A percentile compares a stretch with the other conserved stretches of the same genome.
phyloP scores from a whole-genome alignment of 2,113 vertebrate genomes.

The Orthonyx spaldingii region DNA sequence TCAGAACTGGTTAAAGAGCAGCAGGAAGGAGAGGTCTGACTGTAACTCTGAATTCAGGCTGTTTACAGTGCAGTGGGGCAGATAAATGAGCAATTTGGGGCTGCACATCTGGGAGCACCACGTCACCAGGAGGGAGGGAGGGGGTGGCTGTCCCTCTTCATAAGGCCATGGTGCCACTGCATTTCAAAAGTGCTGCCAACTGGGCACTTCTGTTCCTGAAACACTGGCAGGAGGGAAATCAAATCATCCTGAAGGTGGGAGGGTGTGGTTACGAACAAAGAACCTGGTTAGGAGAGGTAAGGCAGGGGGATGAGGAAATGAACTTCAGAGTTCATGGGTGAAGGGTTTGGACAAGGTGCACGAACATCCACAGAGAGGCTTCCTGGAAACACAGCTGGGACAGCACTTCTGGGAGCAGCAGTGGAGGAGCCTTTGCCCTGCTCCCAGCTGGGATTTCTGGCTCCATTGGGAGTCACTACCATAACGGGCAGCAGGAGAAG shows the following conservation, averaged over 20 bases:
- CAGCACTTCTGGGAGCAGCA: background rate
- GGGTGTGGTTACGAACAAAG: background rate
- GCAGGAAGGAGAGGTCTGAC: background rate
- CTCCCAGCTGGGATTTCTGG: background rate
- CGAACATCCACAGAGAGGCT: fast-evolving
- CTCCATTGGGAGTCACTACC: background rate
- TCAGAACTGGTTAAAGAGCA: background rate
- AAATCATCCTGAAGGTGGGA: background rate
- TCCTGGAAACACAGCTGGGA: background rate
- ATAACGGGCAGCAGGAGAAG: background rate
- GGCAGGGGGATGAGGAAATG: background rate
- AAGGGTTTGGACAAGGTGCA: background rate
- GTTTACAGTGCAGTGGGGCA: background rate
- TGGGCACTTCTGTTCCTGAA: background rate
- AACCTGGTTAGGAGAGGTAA: background rate
- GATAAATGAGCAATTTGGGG: background rate
- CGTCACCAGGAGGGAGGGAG: background rate
- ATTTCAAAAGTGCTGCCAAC: background rate
- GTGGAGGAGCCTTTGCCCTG: background rate
- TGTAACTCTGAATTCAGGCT: background rate
- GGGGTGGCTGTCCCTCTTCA: background rate
- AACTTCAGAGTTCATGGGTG: background rate
- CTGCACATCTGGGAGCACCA: background rate
- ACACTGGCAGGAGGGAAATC: background rate
- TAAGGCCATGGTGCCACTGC: slow-evolving; percentile 15